Evolutionary conservation across 2,888 invertebrate genomes (phyloP).

Genomic region (Eudasyphora cyanicolor): DNA sequence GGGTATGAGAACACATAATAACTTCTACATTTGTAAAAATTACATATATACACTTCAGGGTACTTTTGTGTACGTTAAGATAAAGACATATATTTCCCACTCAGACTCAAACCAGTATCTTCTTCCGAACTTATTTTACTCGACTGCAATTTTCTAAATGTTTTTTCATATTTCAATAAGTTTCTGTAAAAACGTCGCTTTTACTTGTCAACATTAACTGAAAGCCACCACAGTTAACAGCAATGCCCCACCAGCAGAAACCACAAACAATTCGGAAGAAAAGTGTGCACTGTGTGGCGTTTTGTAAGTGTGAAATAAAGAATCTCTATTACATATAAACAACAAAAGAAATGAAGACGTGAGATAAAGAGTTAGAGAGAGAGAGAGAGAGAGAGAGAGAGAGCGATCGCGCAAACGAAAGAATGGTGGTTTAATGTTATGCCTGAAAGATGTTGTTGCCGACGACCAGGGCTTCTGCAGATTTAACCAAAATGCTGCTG

Average conservation of each 20-base stretch:
- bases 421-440: slow-evolving; percentile 6
- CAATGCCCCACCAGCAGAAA: background rate
- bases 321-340: background rate
- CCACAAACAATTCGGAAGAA: background rate
- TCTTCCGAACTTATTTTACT: too few species aligned
- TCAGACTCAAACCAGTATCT: too few species aligned
- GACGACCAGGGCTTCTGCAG: slow-evolving; percentile 40
- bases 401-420: background rate
- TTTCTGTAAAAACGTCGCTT: too few species aligned
- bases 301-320: background rate
- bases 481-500: slow-evolving; percentile 63
- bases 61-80: too few species aligned
- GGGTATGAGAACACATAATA: too few species aligned
- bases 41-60: too few species aligned
- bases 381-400: background rate
- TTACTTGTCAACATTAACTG: too few species aligned
- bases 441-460: slow-evolving; percentile 7
- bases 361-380: background rate
- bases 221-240: background rate
- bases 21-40: too few species aligned
- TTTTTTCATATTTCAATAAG: too few species aligned
- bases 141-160: too few species aligned
- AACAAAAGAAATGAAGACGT: too few species aligned
- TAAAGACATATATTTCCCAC: too few species aligned
- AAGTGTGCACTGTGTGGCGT: slow-evolving; percentile 8